Evolutionary conservation across 1,140 invertebrate genomes (phyloP).

Genomic region (Dinoponera quadriceps): DNA sequence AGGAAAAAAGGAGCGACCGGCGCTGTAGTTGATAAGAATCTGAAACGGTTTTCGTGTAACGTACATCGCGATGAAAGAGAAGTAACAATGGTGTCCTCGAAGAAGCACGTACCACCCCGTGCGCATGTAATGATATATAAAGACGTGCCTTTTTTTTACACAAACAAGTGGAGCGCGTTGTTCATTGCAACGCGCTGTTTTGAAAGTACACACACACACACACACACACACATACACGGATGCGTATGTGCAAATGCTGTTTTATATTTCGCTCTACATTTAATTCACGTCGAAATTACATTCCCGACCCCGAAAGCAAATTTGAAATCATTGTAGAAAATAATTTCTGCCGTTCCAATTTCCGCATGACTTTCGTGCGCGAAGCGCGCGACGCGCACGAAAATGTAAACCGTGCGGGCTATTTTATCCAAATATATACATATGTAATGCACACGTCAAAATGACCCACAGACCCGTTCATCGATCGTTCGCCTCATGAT

Average conservation of each 20-base stretch:
- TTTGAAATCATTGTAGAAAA: conserved; percentile 2
- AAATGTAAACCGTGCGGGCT: not conserved
- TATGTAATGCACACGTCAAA: not conserved
- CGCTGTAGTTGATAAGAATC: conserved; percentile 53
- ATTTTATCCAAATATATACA: conserved; percentile 7
- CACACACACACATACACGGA: no score
- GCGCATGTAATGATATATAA: not conserved
- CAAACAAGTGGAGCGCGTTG: no score
- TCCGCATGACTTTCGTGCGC: not conserved
- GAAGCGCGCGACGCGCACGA: not conserved
- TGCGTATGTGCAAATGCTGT: no score
- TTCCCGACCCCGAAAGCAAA: not conserved
- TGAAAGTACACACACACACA: no score
- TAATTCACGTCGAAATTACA: not conserved
- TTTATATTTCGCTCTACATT: no score
- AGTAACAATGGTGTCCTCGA: conserved; percentile 17
- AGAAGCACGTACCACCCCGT: not conserved
- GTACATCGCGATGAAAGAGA: conserved; percentile 38
- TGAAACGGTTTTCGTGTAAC: conserved; percentile 50
- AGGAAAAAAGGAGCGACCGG: conserved; percentile 7
- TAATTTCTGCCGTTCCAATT: not conserved
- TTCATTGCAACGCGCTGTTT: no score
- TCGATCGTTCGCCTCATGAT: not conserved
- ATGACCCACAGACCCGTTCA: no score
- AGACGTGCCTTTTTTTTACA: no score